These are phyloP conservation scores for Punctoribates punctum DNA, from an alignment of 2,888 invertebrate species.

Conservation along the genomic window DNA sequence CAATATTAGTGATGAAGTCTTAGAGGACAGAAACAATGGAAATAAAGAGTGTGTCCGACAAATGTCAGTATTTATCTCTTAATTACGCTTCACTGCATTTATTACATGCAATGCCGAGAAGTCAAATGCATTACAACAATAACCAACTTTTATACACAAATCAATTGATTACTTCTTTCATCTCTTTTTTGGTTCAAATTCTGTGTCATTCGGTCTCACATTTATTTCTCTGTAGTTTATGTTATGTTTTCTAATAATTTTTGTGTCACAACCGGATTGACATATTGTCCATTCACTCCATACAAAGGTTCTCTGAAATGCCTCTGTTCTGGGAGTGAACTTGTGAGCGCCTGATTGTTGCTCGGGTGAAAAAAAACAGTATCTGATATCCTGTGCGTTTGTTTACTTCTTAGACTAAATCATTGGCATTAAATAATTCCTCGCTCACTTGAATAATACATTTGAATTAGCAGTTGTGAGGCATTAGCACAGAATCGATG, in stretches of 20 bases:
- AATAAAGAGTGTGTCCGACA: background rate
- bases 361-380: background rate
- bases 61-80: constrained; percentile 34
- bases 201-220: background rate
- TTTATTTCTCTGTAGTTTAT: background rate
- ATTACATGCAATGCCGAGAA: constrained; percentile 37
- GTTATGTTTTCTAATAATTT: background rate
- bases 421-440: constrained; percentile 25
- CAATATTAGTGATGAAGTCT: background rate
- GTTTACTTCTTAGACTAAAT: background rate
- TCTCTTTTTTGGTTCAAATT: background rate
- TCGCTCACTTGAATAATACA: constrained; percentile 25
- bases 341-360: too few species aligned
- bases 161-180: constrained; percentile 23
- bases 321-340: too few species aligned
- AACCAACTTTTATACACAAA: constrained; percentile 30
- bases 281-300: constrained; percentile 18
- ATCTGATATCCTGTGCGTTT: constrained; percentile 31
- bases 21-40: background rate
- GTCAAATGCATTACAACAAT: constrained; percentile 28
- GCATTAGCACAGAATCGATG: background rate
- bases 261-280: background rate
- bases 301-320: too few species aligned
- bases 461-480: constrained; percentile 20
- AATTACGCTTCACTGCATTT: constrained; percentile 38